Base-by-base conservation (phyloP, 2,797 vertebrate genomes). In the Lepilemur ruficaudatus region DNA sequence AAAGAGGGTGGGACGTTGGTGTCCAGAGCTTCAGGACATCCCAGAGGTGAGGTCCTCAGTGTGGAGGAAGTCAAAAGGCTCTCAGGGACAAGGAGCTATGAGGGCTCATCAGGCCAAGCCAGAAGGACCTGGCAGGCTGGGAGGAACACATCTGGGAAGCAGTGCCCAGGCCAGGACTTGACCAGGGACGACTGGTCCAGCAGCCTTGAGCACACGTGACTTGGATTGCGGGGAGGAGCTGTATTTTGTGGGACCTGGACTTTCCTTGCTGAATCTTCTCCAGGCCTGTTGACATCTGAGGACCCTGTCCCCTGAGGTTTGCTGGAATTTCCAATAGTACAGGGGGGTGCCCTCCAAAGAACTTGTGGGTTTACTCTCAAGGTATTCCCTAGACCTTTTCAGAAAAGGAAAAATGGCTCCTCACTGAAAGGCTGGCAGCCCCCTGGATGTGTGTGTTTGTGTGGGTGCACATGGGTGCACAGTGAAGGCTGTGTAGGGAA, bases 381-480 rank as follows among this genome's bases (percentile, higher is more conserved):
- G 86, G 28, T 10, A 41, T 35, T 30, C 18, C 5, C 5, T 73
- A 0, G 7, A 8, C 67, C n/a, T 70, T 80, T 80, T 52, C 30
- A 23, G 72, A 50, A 90, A 57, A 43, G 48, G 73, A 59, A 25
- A 52, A 59, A 23, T 32, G 25, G 13, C 32, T 69, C 7, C 20
- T 87, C 10, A 11, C 2, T 1, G 30, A 63, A 57, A 63, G 43
- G 7, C 46, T 50, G 61, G 50, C 15, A 30, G 41, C 35, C 20
- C 30, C 35, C 6, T 18, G 46, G 69, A 17, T 28, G 41, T 70
- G 80, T 61, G 9, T 55, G 46, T 5, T 13, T n/a, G 15, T 28
- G 35, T 3, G n/a, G 14, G 43, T 1, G 41, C 3, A 22, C 0
- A 0, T 14, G 5, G 15, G 22, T 57, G 41, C 25, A 15, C 1